Percentiles rank a stretch among this genome's conserved stretches.
Conservation (phyloP, 2,113 vertebrate genomes). For the Corythornis cristatus region DNA sequence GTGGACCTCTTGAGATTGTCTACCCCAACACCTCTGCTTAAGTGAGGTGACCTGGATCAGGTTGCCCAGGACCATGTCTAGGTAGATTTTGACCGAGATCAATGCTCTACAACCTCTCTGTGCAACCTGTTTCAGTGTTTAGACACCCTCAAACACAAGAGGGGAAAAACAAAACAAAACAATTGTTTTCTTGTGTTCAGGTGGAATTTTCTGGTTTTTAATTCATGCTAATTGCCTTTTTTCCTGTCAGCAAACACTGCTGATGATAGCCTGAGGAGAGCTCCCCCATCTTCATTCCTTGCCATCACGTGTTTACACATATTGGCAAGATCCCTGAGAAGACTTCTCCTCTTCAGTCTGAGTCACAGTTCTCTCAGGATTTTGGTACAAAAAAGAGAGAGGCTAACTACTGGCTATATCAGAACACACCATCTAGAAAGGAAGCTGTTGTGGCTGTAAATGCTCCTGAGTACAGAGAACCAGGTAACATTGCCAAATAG, state of each 20-base stretch:
- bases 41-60: neutral
- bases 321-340: neutral
- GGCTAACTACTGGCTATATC: neutral
- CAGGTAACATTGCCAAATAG: neutral
- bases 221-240: neutral
- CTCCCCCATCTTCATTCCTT: neutral
- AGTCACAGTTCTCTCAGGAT: neutral
- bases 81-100: neutral
- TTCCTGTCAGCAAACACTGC: neutral
- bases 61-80: fast-evolving
- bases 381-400: neutral
- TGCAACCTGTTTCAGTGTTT: neutral
- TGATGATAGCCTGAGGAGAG: neutral
- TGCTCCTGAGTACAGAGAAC: neutral
- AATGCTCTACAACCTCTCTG: neutral
- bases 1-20: neutral
- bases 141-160: neutral
- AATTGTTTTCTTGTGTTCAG: neutral
- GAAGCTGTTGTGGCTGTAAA: neutral
- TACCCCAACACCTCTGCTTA: neutral
- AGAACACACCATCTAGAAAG: neutral
- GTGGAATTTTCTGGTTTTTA: neutral
- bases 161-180: too few species aligned
- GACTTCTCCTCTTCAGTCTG: neutral
- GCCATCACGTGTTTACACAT: neutral